Evolutionary conservation across 2,888 invertebrate genomes (phyloP).

Genomic region (Drosophila rellima): DNA sequence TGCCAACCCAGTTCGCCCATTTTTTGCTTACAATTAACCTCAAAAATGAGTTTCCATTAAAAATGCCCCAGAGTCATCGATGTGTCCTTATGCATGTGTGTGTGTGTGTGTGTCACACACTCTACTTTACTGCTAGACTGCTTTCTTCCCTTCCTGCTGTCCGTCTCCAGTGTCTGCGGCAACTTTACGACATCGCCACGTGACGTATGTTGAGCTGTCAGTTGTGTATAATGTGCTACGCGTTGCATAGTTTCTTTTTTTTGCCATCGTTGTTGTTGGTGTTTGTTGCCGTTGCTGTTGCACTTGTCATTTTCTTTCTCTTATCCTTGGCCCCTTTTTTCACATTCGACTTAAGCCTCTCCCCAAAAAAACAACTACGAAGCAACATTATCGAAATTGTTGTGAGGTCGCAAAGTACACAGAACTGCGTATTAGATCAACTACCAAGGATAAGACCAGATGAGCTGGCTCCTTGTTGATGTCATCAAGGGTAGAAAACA

Average conservation of each 20-base stretch:
- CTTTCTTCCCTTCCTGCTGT: constrained; percentile 20
- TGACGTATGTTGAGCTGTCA: constrained; percentile 78
- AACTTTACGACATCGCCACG: constrained; percentile 78
- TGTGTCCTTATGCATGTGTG: constrained; percentile 39
- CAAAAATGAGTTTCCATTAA: constrained; percentile 80
- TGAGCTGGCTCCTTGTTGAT: constrained; percentile 23
- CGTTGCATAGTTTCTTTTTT: constrained; percentile 44
- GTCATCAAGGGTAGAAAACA: constrained; percentile 9
- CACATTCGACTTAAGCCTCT: constrained; percentile 17
- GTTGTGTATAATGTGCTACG: constrained; percentile 77
- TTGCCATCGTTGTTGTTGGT: constrained; percentile 11
- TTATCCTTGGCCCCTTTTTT: constrained; percentile 14
- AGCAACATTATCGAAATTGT: constrained; percentile 48
- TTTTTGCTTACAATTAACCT: constrained; percentile 78
- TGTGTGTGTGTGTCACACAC: constrained; percentile 25
- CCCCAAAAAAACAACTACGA: neutral
- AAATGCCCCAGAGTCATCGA: constrained; percentile 78
- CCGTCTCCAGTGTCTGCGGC: constrained; percentile 30
- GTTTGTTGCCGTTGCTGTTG: constrained; percentile 1
- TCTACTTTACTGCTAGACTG: constrained; percentile 27
- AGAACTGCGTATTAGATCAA: constrained; percentile 31
- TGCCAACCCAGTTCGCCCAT: constrained; percentile 34
- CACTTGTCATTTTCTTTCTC: constrained; percentile 17
- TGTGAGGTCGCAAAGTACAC: constrained; percentile 25
- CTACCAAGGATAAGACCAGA: constrained; percentile 33